A percentile compares a stretch with the other conserved stretches of the same genome.
phyloP scores from a whole-genome alignment of 2,113 vertebrate genomes.

The Pomatorhinus ruficollis region DNA sequence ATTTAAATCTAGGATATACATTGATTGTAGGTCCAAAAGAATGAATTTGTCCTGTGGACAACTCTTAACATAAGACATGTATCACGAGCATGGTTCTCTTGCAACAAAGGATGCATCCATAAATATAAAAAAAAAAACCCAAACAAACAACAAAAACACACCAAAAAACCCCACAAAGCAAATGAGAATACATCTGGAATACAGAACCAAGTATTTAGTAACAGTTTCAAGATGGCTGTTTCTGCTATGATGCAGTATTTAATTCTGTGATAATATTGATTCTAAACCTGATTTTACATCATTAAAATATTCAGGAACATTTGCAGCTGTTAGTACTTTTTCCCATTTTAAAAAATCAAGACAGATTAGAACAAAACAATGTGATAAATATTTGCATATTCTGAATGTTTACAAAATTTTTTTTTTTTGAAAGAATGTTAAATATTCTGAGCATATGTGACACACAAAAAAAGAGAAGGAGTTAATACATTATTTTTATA shows the following conservation, averaged over 20 bases:
- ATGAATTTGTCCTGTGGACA: background rate
- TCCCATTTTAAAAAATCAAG: background rate
- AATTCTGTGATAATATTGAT: background rate
- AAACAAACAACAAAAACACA: background rate
- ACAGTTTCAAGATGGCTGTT: background rate
- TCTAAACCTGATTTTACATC: background rate
- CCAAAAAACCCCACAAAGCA: background rate
- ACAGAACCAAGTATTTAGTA: background rate
- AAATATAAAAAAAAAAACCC: background rate
- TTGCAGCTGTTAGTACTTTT: background rate
- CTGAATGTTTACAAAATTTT: background rate
- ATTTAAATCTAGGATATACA: background rate
- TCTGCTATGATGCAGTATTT: background rate
- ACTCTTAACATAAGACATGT: background rate
- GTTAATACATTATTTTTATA: background rate
- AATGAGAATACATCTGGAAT: background rate
- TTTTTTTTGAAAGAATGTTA: background rate
- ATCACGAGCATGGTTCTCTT: background rate
- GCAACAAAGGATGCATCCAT: background rate
- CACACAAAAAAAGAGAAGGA: background rate
- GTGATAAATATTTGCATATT: background rate
- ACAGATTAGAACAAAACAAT: background rate
- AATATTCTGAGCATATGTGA: background rate
- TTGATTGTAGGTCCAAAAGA: background rate
- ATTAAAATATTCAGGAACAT: slow-evolving; percentile 8